Evolutionary conservation across 2,888 invertebrate genomes (phyloP), one percentile per base, ranked within the genome.

Genomic region (Andricus quercusramuli): DNA sequence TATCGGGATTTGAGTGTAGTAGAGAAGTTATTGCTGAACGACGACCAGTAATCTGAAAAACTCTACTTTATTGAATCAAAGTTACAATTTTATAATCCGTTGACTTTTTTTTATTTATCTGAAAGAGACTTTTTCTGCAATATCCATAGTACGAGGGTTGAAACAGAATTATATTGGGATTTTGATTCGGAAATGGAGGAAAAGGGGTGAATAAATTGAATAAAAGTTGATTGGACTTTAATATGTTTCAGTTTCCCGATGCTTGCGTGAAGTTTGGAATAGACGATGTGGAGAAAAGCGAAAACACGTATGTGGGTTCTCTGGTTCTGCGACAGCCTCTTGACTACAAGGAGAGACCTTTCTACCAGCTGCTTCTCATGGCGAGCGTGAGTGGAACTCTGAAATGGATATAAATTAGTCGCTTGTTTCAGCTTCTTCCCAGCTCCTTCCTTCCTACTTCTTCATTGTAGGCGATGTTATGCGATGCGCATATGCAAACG

Each of bases 291-390:
- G 95, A 94, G 85, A 95, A 95, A 0, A 95, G 95, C 59, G 95
- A 97, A 62, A 95, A 95, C 86, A 94, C 94, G 78, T 96, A 96
- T 89, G 94, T 94, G n/a, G 98, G 97, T 1, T 95, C 95, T 2
- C 93, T 98, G 81, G 95, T 97, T 78, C 93, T 98, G 79, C 95
- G 94, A 85, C 95, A 94, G 85, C 94, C 95, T 20, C 93, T 98
- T 81, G 96, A 97, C 92, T 98, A 97, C 91, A 96, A 96, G 86
- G 95, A 96, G 82, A 95, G 96, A 85, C 96, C 96, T 90, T 95
- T 96, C 89, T 97, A 96, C 90, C 96, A 96, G 90, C 95, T 98
- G 85, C 94, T 95, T 81, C 93, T 98, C 25, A 95, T 95, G 87
- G 97, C 97, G 62, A 95, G 95, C 83, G 97, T 97, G 93, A 95